Conservation (phyloP, 2,113 vertebrate genomes). For the Syngnathus typhle region DNA sequence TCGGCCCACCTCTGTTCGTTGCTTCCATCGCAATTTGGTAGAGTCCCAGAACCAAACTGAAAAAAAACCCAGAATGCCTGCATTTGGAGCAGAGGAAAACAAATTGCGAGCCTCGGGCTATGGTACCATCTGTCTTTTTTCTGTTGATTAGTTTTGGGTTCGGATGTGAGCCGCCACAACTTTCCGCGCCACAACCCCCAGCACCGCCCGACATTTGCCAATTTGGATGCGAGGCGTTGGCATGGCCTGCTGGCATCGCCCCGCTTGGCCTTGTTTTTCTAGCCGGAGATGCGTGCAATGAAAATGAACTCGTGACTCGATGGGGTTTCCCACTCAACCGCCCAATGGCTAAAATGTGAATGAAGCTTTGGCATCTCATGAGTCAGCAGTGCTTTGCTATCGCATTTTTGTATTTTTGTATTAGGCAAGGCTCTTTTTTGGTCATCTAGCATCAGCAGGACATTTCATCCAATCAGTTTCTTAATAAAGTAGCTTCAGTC, state of each 20-base stretch:
- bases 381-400: neutral
- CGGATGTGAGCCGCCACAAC: constrained; percentile 60
- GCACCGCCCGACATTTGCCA: constrained; percentile 48
- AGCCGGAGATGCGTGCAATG: constrained; percentile 39
- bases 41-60: neutral
- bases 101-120: constrained; percentile 37
- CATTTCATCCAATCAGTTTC: neutral
- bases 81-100: constrained; percentile 11
- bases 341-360: constrained; percentile 7
- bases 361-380: constrained; percentile 18
- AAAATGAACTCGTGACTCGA: constrained; percentile 26
- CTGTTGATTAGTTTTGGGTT: constrained; percentile 62
- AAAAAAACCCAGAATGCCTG: neutral
- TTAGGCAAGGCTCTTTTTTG: neutral
- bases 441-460: neutral
- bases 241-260: constrained; percentile 55
- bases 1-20: constrained; percentile 7
- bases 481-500: neutral
- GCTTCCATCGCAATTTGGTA: constrained; percentile 10
- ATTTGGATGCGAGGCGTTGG: constrained; percentile 64
- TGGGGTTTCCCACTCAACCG: constrained; percentile 16
- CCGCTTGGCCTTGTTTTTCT: constrained; percentile 40
- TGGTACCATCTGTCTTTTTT: constrained; percentile 34
- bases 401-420: neutral
- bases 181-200: constrained; percentile 38